A percentile compares a stretch with the other conserved stretches of the same genome.
Evolutionary conservation across 2,888 invertebrate species (phyloP).

Genomic region (Nomada hirtipes): DNA sequence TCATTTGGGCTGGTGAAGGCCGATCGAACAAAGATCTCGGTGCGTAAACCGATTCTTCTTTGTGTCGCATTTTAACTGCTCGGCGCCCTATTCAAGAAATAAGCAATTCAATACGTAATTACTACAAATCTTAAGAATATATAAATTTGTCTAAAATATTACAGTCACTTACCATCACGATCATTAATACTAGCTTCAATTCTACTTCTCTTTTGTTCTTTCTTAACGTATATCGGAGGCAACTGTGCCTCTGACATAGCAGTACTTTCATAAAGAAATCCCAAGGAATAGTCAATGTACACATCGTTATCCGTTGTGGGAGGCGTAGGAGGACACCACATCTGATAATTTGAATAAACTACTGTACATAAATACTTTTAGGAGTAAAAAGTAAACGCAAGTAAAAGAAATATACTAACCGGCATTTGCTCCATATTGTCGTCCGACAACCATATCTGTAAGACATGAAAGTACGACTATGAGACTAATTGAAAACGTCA

Average conservation of each 20-base stretch:
- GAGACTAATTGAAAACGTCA: conserved; percentile 40
- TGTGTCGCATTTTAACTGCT: conserved; percentile 87
- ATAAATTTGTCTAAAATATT: neutral
- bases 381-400: neutral
- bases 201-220: conserved; percentile 90
- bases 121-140: neutral
- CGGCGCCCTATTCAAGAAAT: conserved; percentile 84
- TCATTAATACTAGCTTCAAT: conserved; percentile 87
- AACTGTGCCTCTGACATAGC: conserved; percentile 92
- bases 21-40: conserved; percentile 94
- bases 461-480: conserved; percentile 76
- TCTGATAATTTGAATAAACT: conserved; percentile 85
- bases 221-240: conserved; percentile 92
- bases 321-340: conserved; percentile 99
- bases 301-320: conserved; percentile 97
- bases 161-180: conserved; percentile 82
- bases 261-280: conserved; percentile 92
- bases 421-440: conserved; percentile 91
- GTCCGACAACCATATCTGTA: conserved; percentile 92
- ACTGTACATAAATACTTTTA: neutral
- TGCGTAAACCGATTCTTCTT: conserved; percentile 91
- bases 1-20: conserved; percentile 90
- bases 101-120: conserved; percentile 19
- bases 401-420: conserved; percentile 87
- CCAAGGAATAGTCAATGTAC: conserved; percentile 94